These are phyloP conservation scores for Pocillopora meandrina DNA, from an alignment of 92 coral and sea anemone species.

Conservation along the genomic window DNA sequence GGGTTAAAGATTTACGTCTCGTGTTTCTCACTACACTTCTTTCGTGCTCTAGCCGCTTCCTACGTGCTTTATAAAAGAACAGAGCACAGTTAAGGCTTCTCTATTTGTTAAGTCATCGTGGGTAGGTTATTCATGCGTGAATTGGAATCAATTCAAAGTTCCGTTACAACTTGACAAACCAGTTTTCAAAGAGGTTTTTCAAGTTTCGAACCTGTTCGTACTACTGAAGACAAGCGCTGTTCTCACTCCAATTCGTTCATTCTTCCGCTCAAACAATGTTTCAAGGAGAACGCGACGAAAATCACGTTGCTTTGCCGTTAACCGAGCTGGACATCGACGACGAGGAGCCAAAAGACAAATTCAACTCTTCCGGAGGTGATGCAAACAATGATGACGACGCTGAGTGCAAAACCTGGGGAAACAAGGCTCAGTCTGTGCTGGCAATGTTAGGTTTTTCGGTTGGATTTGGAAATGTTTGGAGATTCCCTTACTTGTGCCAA, in stretches of 20 bases:
- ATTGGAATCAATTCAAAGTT: too few species aligned
- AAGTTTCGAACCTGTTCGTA: neutral
- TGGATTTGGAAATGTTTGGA: constrained; percentile 74
- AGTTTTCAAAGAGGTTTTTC: neutral
- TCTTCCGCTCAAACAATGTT: constrained; percentile 19
- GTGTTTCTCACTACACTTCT: too few species aligned
- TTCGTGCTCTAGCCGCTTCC: too few species aligned
- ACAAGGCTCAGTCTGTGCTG: constrained; percentile 52
- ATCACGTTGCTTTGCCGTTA: constrained; percentile 2
- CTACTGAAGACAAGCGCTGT: neutral
- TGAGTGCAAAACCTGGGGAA: constrained; percentile 54
- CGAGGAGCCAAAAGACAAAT: neutral
- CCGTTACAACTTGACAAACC: neutral
- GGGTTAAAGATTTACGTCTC: too few species aligned
- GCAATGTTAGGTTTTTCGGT: constrained; percentile 69
- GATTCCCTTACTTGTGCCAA: constrained; percentile 75
- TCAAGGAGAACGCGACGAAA: neutral
- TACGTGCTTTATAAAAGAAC: too few species aligned
- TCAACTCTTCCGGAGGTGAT: neutral
- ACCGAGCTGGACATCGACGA: neutral
- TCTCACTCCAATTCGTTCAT: neutral
- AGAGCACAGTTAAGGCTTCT: too few species aligned
- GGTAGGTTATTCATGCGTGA: too few species aligned
- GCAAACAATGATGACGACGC: neutral
- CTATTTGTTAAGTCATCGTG: too few species aligned